A percentile compares a stretch with the other conserved stretches of the same genome.
Evolutionary conservation across 2,888 invertebrate species (phyloP).

Genomic region (Acholoe squamosa): DNA sequence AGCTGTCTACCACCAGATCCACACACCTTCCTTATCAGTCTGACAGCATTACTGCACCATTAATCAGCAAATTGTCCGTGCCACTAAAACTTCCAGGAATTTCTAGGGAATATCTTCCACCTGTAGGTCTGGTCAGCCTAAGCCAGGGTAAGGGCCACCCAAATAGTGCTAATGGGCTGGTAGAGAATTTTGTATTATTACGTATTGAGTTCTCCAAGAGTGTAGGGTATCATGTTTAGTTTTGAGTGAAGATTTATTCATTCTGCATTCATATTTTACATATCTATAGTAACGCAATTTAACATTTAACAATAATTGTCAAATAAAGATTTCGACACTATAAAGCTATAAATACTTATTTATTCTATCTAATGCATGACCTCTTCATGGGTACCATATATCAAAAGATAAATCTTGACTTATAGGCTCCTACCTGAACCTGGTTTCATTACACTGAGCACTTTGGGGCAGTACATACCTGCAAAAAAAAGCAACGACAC

Average conservation of each 20-base stretch:
- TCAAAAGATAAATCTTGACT: not conserved
- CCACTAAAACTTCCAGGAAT: slow-evolving; percentile 16
- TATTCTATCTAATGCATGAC: no score
- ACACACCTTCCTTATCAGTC: not conserved
- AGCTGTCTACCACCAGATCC: not conserved
- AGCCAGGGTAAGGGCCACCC: no score
- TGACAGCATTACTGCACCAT: not conserved
- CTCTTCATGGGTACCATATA: no score
- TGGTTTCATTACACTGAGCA: not conserved
- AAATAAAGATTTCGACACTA: no score
- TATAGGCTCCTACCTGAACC: not conserved
- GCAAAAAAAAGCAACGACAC: not conserved
- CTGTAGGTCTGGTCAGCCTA: not conserved
- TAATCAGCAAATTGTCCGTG: slow-evolving; percentile 18
- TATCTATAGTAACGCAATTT: not conserved
- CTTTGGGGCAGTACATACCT: not conserved
- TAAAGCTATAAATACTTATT: no score
- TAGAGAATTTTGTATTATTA: no score
- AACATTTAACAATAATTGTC: no score
- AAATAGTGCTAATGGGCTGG: no score
- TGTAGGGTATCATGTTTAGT: not conserved
- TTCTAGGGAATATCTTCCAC: not conserved
- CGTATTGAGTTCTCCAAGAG: not conserved
- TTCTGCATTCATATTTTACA: not conserved
- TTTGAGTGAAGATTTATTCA: not conserved